These are phyloP conservation scores for Cryptoblepharus egeriae DNA, from an alignment of 2,797 vertebrate genomes.

Conservation along the genomic window DNA sequence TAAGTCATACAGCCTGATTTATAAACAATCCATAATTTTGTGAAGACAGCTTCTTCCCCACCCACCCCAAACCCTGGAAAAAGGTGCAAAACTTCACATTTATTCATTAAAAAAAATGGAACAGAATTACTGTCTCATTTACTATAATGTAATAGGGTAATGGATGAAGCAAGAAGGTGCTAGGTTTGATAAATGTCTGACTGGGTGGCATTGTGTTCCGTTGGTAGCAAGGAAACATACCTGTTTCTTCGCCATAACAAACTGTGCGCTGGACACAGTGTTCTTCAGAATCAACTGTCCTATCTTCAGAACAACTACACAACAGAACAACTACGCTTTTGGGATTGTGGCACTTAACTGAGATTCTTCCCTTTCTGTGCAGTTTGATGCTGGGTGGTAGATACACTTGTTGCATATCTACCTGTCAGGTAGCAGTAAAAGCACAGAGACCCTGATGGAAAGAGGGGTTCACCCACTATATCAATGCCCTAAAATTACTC, in stretches of 20 bases:
- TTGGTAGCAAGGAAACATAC: conserved; percentile 13
- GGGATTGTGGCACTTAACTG: not conserved
- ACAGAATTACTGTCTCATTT: conserved; percentile 14
- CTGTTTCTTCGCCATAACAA: conserved; percentile 7
- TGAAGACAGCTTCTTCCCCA: conserved; percentile 59
- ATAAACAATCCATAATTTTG: conserved; percentile 84
- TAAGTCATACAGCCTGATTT: conserved; percentile 83
- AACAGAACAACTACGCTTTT: not conserved
- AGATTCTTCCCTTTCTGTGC: not conserved
- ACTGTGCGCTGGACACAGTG: not conserved
- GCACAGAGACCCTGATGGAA: not conserved
- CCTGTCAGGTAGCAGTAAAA: not conserved
- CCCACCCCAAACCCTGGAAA: conserved; percentile 17
- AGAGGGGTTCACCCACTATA: no score
- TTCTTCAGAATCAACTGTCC: not conserved
- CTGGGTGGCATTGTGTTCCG: not conserved
- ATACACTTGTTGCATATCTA: conserved; percentile 1
- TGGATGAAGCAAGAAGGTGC: conserved; percentile 43
- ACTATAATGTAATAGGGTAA: not conserved
- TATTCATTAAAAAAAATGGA: conserved; percentile 40
- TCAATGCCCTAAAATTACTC: not conserved
- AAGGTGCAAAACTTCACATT: conserved; percentile 56
- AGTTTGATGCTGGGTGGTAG: not conserved
- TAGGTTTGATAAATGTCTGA: conserved; percentile 47
- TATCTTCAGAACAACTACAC: conserved; percentile 25